These are phyloP conservation scores for Indicator indicator DNA, from an alignment of 2,113 vertebrate genomes.

Conservation along the genomic window DNA sequence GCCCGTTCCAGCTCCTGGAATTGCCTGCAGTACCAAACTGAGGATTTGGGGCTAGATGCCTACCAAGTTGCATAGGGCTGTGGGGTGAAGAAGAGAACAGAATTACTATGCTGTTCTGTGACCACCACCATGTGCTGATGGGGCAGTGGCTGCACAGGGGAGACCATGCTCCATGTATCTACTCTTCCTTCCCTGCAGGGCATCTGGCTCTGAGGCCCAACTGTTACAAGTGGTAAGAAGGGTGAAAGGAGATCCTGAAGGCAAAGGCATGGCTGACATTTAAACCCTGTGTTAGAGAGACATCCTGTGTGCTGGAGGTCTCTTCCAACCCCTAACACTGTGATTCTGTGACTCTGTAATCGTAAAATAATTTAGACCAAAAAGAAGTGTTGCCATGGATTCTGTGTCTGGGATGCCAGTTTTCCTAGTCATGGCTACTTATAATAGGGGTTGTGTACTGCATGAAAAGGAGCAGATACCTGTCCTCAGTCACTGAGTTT, in stretches of 20 bases:
- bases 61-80: not conserved
- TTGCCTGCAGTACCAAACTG: not conserved
- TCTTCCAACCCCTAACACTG: not conserved
- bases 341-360: not conserved
- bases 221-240: not conserved
- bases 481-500: not conserved
- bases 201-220: not conserved
- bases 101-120: not conserved
- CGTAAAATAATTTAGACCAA: not conserved
- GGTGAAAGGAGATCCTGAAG: not conserved
- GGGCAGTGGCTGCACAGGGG: not conserved
- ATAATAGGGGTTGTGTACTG: not conserved
- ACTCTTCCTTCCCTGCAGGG: not conserved
- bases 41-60: not conserved
- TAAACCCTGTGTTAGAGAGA: not conserved
- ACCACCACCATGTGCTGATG: accelerated
- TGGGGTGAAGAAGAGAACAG: not conserved
- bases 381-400: accelerated
- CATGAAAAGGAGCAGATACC: not conserved
- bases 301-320: no score
- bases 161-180: not conserved
- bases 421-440: not conserved
- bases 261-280: not conserved
- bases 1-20: not conserved
- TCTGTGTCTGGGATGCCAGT: not conserved